Base-by-base conservation (phyloP, 1,140 invertebrate species). In the Drosophila kikkawai region DNA sequence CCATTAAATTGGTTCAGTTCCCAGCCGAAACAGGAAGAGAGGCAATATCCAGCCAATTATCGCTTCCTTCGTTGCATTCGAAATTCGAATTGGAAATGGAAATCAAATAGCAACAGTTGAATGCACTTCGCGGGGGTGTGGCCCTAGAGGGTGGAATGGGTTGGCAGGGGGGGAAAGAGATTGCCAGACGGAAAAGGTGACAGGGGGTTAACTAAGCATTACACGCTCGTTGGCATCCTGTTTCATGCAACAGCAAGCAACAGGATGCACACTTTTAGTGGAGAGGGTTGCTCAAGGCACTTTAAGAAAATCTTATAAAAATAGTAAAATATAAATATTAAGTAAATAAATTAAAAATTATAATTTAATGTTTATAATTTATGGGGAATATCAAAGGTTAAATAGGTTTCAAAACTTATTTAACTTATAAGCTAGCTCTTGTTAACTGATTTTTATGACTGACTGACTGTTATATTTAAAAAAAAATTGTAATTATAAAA, bases 161-260 rank as follows among this genome's bases (percentile, higher is more conserved):
- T 29, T 37, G 32, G 3, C 15, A 51, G 15, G 9, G 7, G 47
- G 55, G 37, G 22, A 2, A 22, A 29, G 42, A 55, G 51, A 9
- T 15, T 55, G 22, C 34, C 13, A 13, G 22, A 29, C 1, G 13
- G 7, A 8, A 34, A 9, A 9, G 32, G 32, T 34, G 32, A 29
- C 6, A 15, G 34, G 19, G 50, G 45, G 65, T 50, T 39, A 77
- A 48, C 73, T 39, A 66, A 60, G 65, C 71, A 88, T 88, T 88
- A 90, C 81, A 90, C 85, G 85, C 59, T 88, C 82, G 65, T 79
- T 88, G 85, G 85, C 85, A 90, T 90, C 85, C 85, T 90, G 86
- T 90, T 90, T 90, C 86, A 90, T 91, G 85, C 82, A 82, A 91
- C 75, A 91, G 57, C 86, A 90, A 91, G 82, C 85, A 90, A 85